Conservation (phyloP, 53 echinoderm and acorn worm genomes). For the Arbacia lixula region DNA sequence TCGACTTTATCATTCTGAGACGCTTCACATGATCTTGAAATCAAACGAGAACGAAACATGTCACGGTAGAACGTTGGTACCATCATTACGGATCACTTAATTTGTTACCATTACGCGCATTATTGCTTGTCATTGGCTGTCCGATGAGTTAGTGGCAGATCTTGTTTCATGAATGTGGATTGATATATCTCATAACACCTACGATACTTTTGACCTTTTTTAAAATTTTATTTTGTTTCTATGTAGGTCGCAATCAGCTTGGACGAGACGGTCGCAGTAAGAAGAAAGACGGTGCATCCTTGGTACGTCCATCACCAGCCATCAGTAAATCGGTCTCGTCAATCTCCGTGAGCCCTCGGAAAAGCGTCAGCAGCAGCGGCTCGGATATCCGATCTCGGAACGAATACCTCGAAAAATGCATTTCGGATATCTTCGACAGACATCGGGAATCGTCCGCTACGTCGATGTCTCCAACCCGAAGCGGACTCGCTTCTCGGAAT, state of each 20-base stretch:
- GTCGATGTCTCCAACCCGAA: background rate
- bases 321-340: slow-evolving; percentile 31
- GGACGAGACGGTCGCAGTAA: background rate
- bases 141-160: no score
- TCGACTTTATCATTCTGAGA: no score
- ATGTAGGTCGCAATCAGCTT: slow-evolving; percentile 17
- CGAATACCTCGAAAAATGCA: slow-evolving; percentile 43
- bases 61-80: no score
- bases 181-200: no score
- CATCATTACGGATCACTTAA: no score
- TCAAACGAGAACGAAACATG: no score
- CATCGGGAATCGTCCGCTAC: slow-evolving; percentile 22
- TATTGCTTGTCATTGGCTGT: no score
- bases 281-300: slow-evolving; percentile 19
- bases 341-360: background rate
- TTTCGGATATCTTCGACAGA: slow-evolving; percentile 49
- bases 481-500: background rate
- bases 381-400: slow-evolving; percentile 30
- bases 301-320: background rate
- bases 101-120: no score
- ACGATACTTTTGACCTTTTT: background rate
- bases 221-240: background rate
- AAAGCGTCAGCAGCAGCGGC: slow-evolving; percentile 26
- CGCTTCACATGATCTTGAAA: no score
- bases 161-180: no score